These are phyloP conservation scores for Syngnathus typhle DNA, from an alignment of 2,113 vertebrate genomes.

Conservation along the genomic window DNA sequence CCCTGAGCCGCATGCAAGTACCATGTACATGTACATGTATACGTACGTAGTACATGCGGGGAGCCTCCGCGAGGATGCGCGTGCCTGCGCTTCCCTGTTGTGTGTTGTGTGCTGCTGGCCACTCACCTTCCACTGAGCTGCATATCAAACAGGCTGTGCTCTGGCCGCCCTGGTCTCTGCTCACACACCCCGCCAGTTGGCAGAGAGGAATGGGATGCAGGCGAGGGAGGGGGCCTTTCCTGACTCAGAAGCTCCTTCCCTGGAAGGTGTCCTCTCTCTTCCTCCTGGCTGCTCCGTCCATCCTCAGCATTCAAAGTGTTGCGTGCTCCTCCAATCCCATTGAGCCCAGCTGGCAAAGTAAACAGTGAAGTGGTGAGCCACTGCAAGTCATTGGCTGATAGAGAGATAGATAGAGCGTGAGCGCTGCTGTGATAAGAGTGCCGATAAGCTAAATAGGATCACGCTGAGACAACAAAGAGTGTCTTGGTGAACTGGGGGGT, in stretches of 20 bases:
- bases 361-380: conserved; percentile 35
- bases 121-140: conserved; percentile 35
- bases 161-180: conserved; percentile 34
- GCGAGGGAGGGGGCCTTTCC: conserved; percentile 26
- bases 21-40: too few species aligned
- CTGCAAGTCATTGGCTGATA: conserved; percentile 43
- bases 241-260: conserved; percentile 49
- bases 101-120: not conserved
- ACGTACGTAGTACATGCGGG: not conserved
- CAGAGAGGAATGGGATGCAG: not conserved
- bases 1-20: not conserved
- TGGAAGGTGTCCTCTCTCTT: conserved; percentile 42
- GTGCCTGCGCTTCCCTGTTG: not conserved
- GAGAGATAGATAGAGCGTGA: too few species aligned
- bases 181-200: conserved; percentile 45
- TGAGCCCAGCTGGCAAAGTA: conserved; percentile 43
- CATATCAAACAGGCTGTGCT: conserved; percentile 61
- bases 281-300: conserved; percentile 2
- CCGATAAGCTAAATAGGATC: conserved; percentile 43
- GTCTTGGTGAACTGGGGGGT: conserved; percentile 1
- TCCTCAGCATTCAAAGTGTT: conserved; percentile 38
- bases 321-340: conserved; percentile 32
- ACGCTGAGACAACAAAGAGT: conserved; percentile 23
- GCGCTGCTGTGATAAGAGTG: conserved; percentile 29
- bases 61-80: not conserved